Conservation (phyloP, 2,113 vertebrate species). For the Tapirus terrestris region DNA sequence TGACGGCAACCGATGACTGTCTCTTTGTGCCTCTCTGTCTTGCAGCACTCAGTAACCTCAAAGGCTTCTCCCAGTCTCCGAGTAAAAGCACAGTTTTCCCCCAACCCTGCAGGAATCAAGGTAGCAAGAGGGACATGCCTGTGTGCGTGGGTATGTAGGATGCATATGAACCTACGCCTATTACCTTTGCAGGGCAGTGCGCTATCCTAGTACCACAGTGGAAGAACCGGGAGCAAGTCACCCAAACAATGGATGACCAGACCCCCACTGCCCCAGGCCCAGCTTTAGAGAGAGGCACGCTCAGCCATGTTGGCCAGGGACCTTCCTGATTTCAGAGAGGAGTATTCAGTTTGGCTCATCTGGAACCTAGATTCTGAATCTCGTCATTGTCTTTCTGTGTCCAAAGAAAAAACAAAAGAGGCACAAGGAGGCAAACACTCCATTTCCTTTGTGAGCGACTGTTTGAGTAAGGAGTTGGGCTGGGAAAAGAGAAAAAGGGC, state of each 20-base stretch:
- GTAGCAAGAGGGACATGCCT: background rate
- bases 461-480: background rate
- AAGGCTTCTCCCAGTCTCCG: background rate
- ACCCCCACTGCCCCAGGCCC: rapidly evolving
- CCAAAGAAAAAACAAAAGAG: background rate
- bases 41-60: background rate
- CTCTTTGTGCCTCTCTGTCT: background rate
- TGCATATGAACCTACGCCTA: background rate
- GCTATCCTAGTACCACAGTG: rapidly evolving
- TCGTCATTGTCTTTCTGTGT: background rate
- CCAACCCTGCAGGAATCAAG: background rate
- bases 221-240: background rate
- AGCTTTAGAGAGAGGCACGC: too few species aligned
- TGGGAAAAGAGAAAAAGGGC: background rate
- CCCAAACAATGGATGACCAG: background rate
- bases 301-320: background rate
- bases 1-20: background rate
- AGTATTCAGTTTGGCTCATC: background rate
- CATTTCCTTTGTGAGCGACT: background rate
- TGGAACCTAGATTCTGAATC: background rate
- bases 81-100: background rate
- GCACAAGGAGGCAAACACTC: background rate
- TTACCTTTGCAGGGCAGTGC: background rate
- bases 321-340: background rate
- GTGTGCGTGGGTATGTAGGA: rapidly evolving